Evolutionary conservation across 1,140 invertebrate species (phyloP).

Genomic region (Bombus pyrosoma): DNA sequence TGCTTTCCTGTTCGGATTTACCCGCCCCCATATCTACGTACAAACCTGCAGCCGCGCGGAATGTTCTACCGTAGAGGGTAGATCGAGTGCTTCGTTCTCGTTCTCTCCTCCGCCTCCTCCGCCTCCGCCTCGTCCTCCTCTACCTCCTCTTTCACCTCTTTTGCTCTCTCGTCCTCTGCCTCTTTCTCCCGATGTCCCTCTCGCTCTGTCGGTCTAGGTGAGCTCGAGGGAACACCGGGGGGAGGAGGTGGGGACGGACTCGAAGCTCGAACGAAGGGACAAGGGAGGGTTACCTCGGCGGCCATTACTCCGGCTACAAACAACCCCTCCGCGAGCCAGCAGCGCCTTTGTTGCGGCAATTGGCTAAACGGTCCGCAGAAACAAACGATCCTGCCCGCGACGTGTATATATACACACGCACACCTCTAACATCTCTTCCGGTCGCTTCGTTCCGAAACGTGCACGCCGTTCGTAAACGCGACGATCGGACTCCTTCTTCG

Average conservation of each 20-base stretch:
- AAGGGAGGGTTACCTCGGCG: slow-evolving; percentile 70
- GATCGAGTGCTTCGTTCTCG: slow-evolving; percentile 60
- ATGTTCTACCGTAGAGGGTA: slow-evolving; percentile 60
- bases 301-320: slow-evolving; percentile 80
- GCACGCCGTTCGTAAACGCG: neutral
- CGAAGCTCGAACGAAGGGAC: slow-evolving; percentile 55
- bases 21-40: slow-evolving; percentile 70
- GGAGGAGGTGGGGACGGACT: slow-evolving; percentile 30
- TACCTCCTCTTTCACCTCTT: slow-evolving; percentile 22
- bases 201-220: neutral
- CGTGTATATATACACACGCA: slow-evolving; percentile 11
- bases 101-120: neutral
- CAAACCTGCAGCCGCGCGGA: slow-evolving; percentile 65
- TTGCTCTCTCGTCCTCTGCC: slow-evolving; percentile 10
- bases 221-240: slow-evolving; percentile 19
- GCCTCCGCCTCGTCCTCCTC: neutral
- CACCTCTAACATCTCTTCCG: neutral
- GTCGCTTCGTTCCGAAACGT: neutral
- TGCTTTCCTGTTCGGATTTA: slow-evolving; percentile 77
- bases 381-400: slow-evolving; percentile 65
- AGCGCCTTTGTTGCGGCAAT: slow-evolving; percentile 79
- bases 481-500: neutral
- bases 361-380: slow-evolving; percentile 78
- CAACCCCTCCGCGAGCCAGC: slow-evolving; percentile 77
- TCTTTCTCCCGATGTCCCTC: neutral